Base-by-base conservation (phyloP, 1,140 invertebrate genomes). In the Diorhabda sublineata region DNA sequence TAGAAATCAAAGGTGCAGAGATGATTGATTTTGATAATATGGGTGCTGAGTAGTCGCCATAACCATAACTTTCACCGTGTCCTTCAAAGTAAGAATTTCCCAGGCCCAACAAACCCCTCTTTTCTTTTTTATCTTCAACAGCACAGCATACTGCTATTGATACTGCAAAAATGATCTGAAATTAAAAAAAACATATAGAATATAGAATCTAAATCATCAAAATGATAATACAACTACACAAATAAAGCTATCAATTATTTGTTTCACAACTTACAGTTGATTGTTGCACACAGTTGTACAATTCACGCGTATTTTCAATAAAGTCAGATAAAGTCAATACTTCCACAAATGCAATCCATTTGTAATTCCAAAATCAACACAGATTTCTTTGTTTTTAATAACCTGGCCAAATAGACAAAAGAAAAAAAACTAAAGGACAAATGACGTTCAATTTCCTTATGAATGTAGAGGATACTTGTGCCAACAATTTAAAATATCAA, bases 61-160 rank as follows among this genome's bases (percentile, higher is more conserved):
- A 65, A 7, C 66, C 66, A 45, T 52, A 56, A 61, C 45, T 58
- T 47, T 59, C 58, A 41, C 56, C 64, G 26, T 67, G 58, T 4
- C 69, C 71, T 42, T 71, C 47, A 6, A 52, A 52, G n/a, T 8
- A n/a, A 8, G 47, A 4, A 45, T 62, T 67, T 7, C 70, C 72
- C 5, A 73, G 62, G 8, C 72, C 72, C 8, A 73, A 58, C 47
- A 73, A 45, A n/a, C 74, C 74, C 7, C 74, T 67, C 62, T 75
- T 75, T 58, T 73, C 66, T 66, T 73, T 73, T 58, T 69, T 71
- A 26, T 69, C 64, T 57, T 71, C 74, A 42, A 56, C 59, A 58
- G 73, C 71, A 41, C 56, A 59, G 56, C 60, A 69, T 47, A 70
- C 66, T 41, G 72, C 72, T 62, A 71, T 62, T 11, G 65, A 59